Conservation (phyloP, 2,888 invertebrate genomes). For the Torymus aiolomorphi region DNA sequence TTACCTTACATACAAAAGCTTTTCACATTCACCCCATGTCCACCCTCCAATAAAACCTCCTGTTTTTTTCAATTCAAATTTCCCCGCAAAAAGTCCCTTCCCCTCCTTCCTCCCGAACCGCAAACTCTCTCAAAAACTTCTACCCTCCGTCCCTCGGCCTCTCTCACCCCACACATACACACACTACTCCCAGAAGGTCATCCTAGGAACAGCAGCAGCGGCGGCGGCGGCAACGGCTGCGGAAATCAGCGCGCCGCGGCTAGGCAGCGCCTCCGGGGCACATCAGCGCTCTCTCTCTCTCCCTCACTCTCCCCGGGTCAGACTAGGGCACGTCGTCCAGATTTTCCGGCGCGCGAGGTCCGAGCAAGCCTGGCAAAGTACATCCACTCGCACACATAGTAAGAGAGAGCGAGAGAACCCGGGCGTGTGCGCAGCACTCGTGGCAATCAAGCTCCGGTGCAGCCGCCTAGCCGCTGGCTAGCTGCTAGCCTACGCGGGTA, state of each 20-base stretch:
- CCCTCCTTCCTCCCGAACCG: too few relatives aligned
- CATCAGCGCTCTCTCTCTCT: background rate
- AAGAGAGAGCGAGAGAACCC: too few relatives aligned
- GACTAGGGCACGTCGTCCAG: slow-evolving; percentile 2
- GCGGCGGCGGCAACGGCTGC: background rate
- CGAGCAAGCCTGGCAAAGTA: slow-evolving; percentile 1
- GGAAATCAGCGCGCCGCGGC: background rate
- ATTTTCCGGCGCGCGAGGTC: slow-evolving; percentile 9
- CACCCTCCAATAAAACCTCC: too few relatives aligned
- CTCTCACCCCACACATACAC: background rate
- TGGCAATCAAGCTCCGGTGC: slow-evolving; percentile 58
- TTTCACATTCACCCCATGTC: too few relatives aligned
- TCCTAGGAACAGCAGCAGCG: slow-evolving; percentile 1
- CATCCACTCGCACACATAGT: too few relatives aligned
- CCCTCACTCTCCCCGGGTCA: slow-evolving; percentile 18
- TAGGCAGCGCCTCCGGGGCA: slow-evolving; percentile 32
- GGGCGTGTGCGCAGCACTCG: background rate
- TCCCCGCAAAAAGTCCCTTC: too few relatives aligned
- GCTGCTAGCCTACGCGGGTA: background rate
- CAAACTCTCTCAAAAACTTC: too few relatives aligned
- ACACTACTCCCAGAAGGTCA: slow-evolving; percentile 3
- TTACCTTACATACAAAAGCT: too few relatives aligned
- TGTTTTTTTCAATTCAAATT: too few relatives aligned
- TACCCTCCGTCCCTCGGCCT: background rate
- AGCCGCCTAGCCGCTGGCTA: slow-evolving; percentile 52